Conservation (phyloP, 2,888 invertebrate species). For the Drosophila birchii region DNA sequence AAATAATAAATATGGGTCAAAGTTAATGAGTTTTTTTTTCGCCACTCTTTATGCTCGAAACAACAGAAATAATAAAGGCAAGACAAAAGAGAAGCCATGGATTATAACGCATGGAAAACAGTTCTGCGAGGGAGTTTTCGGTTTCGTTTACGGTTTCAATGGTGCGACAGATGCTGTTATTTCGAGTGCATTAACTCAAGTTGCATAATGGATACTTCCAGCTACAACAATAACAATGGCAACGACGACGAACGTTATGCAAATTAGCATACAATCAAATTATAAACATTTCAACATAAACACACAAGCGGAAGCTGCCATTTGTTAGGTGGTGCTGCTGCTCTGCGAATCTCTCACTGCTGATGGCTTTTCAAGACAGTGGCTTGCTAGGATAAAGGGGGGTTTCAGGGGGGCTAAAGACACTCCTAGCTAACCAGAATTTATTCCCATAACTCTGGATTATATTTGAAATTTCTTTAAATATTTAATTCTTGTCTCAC, state of each 20-base stretch:
- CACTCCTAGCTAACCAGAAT: accelerated
- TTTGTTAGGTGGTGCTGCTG: constrained; percentile 45
- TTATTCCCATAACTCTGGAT: too few relatives aligned
- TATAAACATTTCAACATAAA: constrained; percentile 71
- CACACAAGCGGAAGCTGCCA: constrained; percentile 69
- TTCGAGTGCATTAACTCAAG: constrained; percentile 40
- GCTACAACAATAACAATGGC: not conserved
- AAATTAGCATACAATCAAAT: constrained; percentile 77
- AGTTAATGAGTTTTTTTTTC: constrained; percentile 59
- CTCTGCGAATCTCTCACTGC: constrained; percentile 27
- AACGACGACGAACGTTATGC: constrained; percentile 39
- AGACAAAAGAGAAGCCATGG: constrained; percentile 35
- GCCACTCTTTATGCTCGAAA: constrained; percentile 16
- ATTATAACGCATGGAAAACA: constrained; percentile 26
- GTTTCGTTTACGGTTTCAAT: constrained; percentile 35
- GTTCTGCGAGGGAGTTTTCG: constrained; percentile 39
- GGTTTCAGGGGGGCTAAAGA: not conserved
- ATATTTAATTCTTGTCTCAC: not conserved
- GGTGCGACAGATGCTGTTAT: constrained; percentile 36
- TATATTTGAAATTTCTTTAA: not conserved
- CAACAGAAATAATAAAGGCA: constrained; percentile 25
- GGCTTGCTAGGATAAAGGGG: constrained; percentile 1
- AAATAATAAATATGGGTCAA: constrained; percentile 45
- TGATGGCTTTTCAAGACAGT: constrained; percentile 6
- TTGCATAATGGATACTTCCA: constrained; percentile 54